These are phyloP conservation scores for Tinea semifulvella DNA, from an alignment of 2,888 invertebrate species.

Conservation along the genomic window DNA sequence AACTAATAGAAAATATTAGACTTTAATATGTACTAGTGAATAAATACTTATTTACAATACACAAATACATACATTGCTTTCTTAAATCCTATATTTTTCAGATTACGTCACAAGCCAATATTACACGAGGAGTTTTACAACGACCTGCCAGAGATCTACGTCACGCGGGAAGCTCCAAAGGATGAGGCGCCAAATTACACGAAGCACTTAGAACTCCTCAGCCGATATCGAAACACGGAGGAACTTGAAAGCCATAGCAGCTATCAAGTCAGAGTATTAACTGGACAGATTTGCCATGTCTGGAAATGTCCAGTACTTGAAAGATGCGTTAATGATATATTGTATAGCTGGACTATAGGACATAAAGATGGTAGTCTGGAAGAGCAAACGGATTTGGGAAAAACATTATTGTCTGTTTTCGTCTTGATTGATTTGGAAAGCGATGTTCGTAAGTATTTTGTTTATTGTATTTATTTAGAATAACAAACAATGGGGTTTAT, in stretches of 20 bases:
- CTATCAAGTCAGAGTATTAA: constrained; percentile 47
- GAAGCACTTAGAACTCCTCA: constrained; percentile 6
- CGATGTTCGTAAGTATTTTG: constrained; percentile 29
- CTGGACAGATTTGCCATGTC: constrained; percentile 51
- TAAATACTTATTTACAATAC: no score
- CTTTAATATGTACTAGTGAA: no score
- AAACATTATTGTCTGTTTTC: constrained; percentile 57
- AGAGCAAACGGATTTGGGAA: constrained; percentile 45
- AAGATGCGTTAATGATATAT: constrained; percentile 50
- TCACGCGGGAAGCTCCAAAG: constrained; percentile 43
- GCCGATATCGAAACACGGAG: neutral
- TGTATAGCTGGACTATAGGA: constrained; percentile 63
- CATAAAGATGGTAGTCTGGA: constrained; percentile 49
- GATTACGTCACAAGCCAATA: constrained; percentile 40
- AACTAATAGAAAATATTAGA: no score
- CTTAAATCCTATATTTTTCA: no score
- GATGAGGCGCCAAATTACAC: constrained; percentile 4
- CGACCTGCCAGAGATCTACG: constrained; percentile 52
- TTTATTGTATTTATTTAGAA: neutral
- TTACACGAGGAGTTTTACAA: constrained; percentile 51
- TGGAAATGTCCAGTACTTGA: constrained; percentile 65
- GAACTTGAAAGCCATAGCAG: constrained; percentile 39
- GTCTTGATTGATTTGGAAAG: constrained; percentile 57
- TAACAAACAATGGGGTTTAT: no score
- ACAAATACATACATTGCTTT: no score